Percentiles rank a stretch among this genome's conserved stretches.
Evolutionary conservation across 2,888 invertebrate species (phyloP).

Genomic region (Heterodera filipjevi): DNA sequence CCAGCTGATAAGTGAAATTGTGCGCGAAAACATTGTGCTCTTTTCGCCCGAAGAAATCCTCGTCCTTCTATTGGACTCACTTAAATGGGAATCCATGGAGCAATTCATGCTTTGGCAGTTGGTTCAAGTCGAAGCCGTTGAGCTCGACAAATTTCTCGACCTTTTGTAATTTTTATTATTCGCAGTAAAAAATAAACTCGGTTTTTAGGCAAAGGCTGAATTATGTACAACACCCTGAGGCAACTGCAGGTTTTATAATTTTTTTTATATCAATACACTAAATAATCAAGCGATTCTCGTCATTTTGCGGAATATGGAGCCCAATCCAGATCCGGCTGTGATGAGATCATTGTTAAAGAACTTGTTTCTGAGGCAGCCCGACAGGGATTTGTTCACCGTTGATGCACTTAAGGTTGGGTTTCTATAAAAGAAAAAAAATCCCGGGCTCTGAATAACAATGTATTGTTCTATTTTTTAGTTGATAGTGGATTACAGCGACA

Average conservation of each 20-base stretch:
- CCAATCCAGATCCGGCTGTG: constrained; percentile 81
- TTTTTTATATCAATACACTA: neutral
- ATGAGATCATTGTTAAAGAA: constrained; percentile 79
- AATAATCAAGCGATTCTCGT: constrained; percentile 75
- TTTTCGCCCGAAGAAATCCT: constrained; percentile 69
- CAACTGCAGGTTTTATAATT: constrained; percentile 72
- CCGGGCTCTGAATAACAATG: neutral
- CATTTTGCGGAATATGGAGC: constrained; percentile 78
- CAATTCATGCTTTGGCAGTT: constrained; percentile 97
- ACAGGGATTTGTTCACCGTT: constrained; percentile 83
- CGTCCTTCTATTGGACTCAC: constrained; percentile 73
- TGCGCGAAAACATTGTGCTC: constrained; percentile 78
- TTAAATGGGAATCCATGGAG: constrained; percentile 94
- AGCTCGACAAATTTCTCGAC: constrained; percentile 35
- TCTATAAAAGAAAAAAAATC: neutral
- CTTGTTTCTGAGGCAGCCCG: constrained; percentile 72
- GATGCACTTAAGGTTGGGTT: constrained; percentile 82
- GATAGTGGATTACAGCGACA: constrained; percentile 91
- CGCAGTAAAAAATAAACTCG: neutral
- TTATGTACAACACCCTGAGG: constrained; percentile 85
- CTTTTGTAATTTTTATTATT: constrained; percentile 8
- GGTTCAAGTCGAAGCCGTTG: constrained; percentile 32
- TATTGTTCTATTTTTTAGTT: constrained; percentile 64
- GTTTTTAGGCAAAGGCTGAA: constrained; percentile 70
- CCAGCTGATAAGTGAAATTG: constrained; percentile 84